Conservation (phyloP, 2,113 vertebrate genomes). For the Cynopterus brachyotis region DNA sequence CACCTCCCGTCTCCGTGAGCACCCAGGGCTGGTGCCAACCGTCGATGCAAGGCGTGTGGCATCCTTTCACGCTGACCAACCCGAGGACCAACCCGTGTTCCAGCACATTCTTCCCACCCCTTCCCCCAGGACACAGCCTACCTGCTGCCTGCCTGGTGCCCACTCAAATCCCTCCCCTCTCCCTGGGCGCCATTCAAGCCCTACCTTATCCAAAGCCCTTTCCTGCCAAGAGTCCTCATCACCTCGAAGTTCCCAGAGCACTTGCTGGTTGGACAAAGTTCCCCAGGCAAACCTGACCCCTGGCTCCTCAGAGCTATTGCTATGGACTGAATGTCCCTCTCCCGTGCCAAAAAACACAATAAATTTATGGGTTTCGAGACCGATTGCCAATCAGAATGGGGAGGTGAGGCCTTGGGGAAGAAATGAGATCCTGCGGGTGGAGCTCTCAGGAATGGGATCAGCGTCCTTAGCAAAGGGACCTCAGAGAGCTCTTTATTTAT, state of each 20-base stretch:
- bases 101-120: not conserved
- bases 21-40: not conserved
- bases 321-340: not conserved
- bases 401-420: not conserved
- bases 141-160: not conserved
- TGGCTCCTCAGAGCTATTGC: not conserved
- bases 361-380: not conserved
- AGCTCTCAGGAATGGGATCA: not conserved
- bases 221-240: too few relatives aligned
- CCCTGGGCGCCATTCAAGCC: accelerated
- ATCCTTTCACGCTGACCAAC: not conserved
- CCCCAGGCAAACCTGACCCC: not conserved
- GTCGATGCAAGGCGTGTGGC: accelerated
- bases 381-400: not conserved
- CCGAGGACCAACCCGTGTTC: not conserved
- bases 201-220: not conserved
- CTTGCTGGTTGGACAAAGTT: not conserved
- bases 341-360: too few relatives aligned
- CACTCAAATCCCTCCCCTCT: not conserved
- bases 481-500: not conserved
- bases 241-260: too few relatives aligned
- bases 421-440: not conserved
- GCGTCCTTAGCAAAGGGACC: not conserved
- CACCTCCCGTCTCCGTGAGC: accelerated
- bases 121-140: accelerated